A percentile compares a stretch with the other conserved stretches of the same genome.
These are phyloP conservation scores for Ceratitis capitata DNA, from an alignment of 1,140 invertebrate genomes.

Conservation along the genomic window DNA sequence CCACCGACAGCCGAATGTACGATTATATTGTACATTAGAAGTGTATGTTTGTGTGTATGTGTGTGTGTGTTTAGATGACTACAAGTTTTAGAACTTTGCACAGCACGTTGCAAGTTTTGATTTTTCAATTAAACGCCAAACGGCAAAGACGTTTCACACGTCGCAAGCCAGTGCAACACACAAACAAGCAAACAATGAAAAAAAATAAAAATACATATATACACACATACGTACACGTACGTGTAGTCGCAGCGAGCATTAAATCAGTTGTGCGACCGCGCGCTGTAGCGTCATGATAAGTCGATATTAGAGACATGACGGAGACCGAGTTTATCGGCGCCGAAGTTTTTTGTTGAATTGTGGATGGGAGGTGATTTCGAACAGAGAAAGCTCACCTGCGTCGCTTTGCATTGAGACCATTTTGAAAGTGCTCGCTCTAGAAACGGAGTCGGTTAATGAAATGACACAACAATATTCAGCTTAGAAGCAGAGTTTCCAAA, in stretches of 20 bases:
- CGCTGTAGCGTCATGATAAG: background rate
- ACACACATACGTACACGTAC: background rate
- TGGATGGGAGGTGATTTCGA: too few species aligned
- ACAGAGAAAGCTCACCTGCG: too few species aligned
- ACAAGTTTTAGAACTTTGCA: background rate
- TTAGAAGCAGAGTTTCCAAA: too few species aligned
- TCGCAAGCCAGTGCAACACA: background rate
- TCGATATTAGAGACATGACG: too few species aligned
- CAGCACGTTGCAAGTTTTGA: constrained; percentile 23
- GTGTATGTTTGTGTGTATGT: background rate
- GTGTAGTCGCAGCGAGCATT: background rate
- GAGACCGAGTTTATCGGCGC: too few species aligned
- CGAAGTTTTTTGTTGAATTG: too few species aligned
- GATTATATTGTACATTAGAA: background rate
- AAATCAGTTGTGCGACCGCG: background rate
- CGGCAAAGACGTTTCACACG: constrained; percentile 1
- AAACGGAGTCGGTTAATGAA: too few species aligned
- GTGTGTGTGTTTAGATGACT: background rate
- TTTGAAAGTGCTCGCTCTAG: too few species aligned
- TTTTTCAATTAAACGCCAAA: constrained; percentile 26
- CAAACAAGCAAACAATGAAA: too few species aligned
- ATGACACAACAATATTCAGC: too few species aligned
- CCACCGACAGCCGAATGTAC: background rate
- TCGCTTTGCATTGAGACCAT: too few species aligned
- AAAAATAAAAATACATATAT: too few species aligned